These are phyloP conservation scores for Cyprinodon brontotheroides DNA, from an alignment of 2,113 vertebrate genomes.

Conservation along the genomic window DNA sequence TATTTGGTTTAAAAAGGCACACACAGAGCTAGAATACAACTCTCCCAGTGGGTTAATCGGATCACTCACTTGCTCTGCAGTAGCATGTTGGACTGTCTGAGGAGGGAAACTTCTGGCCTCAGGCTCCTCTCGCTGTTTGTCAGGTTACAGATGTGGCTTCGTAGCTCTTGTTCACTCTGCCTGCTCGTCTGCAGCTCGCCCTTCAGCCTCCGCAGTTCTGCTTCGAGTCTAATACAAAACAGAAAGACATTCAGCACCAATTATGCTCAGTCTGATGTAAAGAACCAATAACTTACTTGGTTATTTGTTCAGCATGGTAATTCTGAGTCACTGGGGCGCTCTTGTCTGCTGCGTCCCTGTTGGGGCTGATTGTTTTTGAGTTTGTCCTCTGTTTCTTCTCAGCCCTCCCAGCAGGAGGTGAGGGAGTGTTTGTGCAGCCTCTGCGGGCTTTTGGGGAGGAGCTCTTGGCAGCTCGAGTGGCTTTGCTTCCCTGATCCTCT, in stretches of 20 bases:
- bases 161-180: slow-evolving; percentile 82
- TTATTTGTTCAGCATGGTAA: slow-evolving; percentile 75
- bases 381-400: slow-evolving; percentile 78
- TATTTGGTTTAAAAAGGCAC: slow-evolving; percentile 1
- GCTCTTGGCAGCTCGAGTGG: slow-evolving; percentile 61
- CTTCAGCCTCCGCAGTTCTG: slow-evolving; percentile 79
- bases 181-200: slow-evolving; percentile 79
- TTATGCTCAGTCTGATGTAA: not conserved
- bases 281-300: slow-evolving; percentile 59
- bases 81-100: slow-evolving; percentile 82
- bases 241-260: not conserved
- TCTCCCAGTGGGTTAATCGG: not conserved
- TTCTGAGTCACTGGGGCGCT: slow-evolving; percentile 57
- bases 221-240: slow-evolving; percentile 72
- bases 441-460: slow-evolving; percentile 75
- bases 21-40: slow-evolving; percentile 10
- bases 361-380: slow-evolving; percentile 76
- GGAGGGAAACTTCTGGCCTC: slow-evolving; percentile 81
- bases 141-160: slow-evolving; percentile 82
- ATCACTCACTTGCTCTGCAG: slow-evolving; percentile 83
- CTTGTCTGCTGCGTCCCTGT: slow-evolving; percentile 64
- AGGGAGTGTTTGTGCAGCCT: slow-evolving; percentile 62
- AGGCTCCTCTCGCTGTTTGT: slow-evolving; percentile 84
- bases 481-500: slow-evolving; percentile 77
- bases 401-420: slow-evolving; percentile 61